A percentile compares a stretch with the other conserved stretches of the same genome.
These are phyloP conservation scores for Serranochromis macrocephalus DNA, from an alignment of 2,113 vertebrate genomes.

Conservation along the genomic window DNA sequence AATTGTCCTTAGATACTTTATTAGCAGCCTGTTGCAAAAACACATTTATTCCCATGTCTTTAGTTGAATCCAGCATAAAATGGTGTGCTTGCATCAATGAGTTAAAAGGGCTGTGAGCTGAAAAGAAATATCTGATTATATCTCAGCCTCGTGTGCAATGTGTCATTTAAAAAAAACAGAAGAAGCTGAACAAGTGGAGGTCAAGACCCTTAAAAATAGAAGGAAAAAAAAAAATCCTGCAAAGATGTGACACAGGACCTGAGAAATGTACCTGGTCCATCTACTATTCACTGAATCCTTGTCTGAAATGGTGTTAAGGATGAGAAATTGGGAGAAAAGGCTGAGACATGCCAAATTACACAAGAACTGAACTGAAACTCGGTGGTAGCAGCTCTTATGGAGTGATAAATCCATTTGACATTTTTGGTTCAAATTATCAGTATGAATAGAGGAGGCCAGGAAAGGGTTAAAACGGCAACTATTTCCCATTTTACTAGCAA, in stretches of 20 bases:
- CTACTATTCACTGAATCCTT: not conserved
- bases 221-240: not conserved
- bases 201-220: not conserved
- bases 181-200: not conserved
- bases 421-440: not conserved
- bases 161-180: not conserved
- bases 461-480: not conserved
- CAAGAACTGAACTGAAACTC: not conserved
- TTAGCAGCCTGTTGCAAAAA: not conserved
- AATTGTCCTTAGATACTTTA: not conserved
- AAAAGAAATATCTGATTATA: not conserved
- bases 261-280: not conserved
- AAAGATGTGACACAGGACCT: not conserved
- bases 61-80: not conserved
- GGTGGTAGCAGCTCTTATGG: not conserved
- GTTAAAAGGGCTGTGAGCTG: not conserved
- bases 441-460: not conserved
- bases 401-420: not conserved
- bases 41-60: not conserved
- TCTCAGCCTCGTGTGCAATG: not conserved
- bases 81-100: not conserved
- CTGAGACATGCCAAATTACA: not conserved
- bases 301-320: not conserved
- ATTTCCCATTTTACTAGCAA: not conserved
- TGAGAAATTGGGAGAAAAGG: not conserved